Evolutionary conservation across 2,888 invertebrate species (phyloP).

Genomic region (Troides helena): DNA sequence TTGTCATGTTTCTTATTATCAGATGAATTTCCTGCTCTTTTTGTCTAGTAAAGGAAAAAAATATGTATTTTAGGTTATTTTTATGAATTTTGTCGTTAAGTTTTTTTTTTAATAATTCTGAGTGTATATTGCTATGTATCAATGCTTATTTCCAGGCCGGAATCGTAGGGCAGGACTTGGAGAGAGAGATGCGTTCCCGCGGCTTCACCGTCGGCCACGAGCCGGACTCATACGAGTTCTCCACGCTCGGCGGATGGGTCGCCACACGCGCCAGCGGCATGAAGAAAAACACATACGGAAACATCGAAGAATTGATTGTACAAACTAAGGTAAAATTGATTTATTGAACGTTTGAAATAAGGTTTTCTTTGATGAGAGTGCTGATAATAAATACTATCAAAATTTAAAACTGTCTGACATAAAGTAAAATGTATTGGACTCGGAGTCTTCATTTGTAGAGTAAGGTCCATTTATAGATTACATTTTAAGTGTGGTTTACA

Average conservation of each 20-base stretch:
- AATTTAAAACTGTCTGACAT: too few relatives aligned
- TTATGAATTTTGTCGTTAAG: neutral
- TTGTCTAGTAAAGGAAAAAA: too few relatives aligned
- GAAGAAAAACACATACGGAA: constrained; percentile 99
- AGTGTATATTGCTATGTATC: neutral
- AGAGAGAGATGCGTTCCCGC: constrained; percentile 87
- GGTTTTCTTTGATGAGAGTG: too few relatives aligned
- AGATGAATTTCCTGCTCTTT: neutral
- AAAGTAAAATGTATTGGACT: too few relatives aligned
- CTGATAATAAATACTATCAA: too few relatives aligned
- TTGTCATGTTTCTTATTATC: neutral
- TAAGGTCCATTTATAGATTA: too few relatives aligned
- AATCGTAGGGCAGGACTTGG: constrained; percentile 96
- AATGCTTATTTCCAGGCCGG: constrained; percentile 87
- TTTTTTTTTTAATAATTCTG: too few relatives aligned
- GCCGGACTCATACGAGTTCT: constrained; percentile 99
- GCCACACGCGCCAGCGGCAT: constrained; percentile 98
- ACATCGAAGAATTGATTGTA: constrained; percentile 96
- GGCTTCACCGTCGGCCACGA: constrained; percentile 97
- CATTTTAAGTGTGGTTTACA: too few relatives aligned
- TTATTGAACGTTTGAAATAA: too few relatives aligned
- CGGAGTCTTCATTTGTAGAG: too few relatives aligned
- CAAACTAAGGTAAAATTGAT: constrained; percentile 85
- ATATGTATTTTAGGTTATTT: too few relatives aligned
- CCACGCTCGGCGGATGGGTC: constrained; percentile 98